Percentiles rank a stretch among this genome's conserved stretches.
Conservation (phyloP, 2,888 invertebrate genomes). For the Dysmachus trigonus region DNA sequence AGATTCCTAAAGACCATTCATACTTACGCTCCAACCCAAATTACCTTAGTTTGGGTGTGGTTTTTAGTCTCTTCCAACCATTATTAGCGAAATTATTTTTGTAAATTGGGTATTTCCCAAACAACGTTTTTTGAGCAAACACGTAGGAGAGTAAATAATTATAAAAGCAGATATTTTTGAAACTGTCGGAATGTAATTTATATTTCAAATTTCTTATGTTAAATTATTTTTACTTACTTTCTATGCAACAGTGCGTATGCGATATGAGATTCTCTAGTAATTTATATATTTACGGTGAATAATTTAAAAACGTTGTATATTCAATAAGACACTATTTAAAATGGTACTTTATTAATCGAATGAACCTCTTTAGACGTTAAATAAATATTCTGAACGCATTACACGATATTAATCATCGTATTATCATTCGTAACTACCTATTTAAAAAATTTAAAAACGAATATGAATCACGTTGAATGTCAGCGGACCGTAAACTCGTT, state of each 20-base stretch:
- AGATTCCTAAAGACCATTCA: background rate
- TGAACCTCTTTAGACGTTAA: background rate
- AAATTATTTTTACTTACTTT: too few species aligned
- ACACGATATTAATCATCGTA: background rate
- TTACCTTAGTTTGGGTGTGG: background rate
- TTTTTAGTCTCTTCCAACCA: background rate
- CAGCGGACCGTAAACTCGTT: background rate
- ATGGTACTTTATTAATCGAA: too few species aligned
- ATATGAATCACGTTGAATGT: background rate
- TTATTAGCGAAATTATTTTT: background rate
- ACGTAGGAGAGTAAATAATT: background rate
- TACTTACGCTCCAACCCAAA: too few species aligned
- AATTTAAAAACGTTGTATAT: background rate
- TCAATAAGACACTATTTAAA: background rate
- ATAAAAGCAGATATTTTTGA: too few species aligned
- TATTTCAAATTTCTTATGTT: too few species aligned
- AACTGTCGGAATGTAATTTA: background rate
- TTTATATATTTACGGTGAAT: background rate
- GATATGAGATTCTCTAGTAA: background rate
- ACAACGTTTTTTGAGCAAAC: background rate
- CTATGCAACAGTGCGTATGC: background rate
- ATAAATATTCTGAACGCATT: background rate
- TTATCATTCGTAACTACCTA: background rate
- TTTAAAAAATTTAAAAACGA: background rate
- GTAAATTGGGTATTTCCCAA: too few species aligned